Evolutionary conservation across 2,113 vertebrate species (phyloP).

Genomic region (Rallus limicola): DNA sequence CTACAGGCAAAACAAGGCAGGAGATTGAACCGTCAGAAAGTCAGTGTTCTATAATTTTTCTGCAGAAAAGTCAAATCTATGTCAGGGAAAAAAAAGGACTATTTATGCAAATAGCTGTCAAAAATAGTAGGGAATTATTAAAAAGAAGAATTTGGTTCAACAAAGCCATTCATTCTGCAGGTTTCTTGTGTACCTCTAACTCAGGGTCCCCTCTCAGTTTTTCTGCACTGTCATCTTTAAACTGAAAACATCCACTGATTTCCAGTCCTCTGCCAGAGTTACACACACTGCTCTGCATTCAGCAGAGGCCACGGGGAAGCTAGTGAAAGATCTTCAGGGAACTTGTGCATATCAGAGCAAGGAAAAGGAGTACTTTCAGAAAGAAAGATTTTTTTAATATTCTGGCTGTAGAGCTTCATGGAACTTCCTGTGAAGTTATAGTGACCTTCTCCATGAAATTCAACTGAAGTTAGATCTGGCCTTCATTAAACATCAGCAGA

Average conservation of each 20-base stretch:
- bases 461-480: not conserved
- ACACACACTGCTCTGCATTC: not conserved
- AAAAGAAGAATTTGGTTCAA: not conserved
- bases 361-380: not conserved
- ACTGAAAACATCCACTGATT: not conserved
- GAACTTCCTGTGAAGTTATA: not conserved
- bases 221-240: conserved; percentile 9
- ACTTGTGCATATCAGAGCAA: not conserved
- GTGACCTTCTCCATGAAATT: not conserved
- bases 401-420: not conserved
- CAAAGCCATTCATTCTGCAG: not conserved
- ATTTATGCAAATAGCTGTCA: conserved; percentile 13
- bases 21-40: not conserved
- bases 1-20: not conserved
- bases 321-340: not conserved
- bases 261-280: not conserved
- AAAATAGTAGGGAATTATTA: not conserved
- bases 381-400: no score
- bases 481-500: not conserved
- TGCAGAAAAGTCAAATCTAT: not conserved
- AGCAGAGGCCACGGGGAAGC: not conserved
- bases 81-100: not conserved
- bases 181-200: not conserved
- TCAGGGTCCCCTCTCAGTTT: not conserved
- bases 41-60: not conserved